Percentiles rank a stretch among this genome's conserved stretches.
Conservation (phyloP, 2,797 vertebrate genomes). For the Hafferia zeledoni region DNA sequence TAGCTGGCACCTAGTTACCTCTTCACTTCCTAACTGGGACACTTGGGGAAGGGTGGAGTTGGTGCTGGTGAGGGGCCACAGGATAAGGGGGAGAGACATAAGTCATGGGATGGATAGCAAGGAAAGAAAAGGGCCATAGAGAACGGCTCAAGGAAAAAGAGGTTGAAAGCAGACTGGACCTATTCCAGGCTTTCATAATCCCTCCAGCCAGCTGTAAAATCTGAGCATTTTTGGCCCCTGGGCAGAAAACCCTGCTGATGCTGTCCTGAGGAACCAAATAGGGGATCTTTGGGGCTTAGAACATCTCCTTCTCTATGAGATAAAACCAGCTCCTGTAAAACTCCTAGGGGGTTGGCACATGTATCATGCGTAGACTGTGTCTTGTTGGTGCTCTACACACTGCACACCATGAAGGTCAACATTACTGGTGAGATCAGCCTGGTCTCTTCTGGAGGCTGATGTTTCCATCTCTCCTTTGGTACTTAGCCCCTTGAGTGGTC, state of each 20-base stretch:
- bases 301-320: background rate
- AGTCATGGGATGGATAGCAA: background rate
- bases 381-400: background rate
- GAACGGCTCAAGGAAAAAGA: background rate
- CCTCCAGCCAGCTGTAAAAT: background rate
- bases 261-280: background rate
- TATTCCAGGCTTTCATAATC: background rate
- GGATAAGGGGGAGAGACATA: background rate
- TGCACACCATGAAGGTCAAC: accelerated
- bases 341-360: background rate
- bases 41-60: background rate
- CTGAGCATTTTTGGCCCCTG: background rate
- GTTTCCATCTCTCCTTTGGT: background rate
- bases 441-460: background rate
- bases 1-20: constrained; percentile 66
- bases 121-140: background rate
- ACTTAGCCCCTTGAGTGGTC: background rate
- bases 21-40: constrained; percentile 46
- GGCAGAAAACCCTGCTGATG: background rate
- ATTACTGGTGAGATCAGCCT: background rate
- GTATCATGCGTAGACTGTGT: accelerated
- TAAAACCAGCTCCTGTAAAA: background rate
- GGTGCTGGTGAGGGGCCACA: background rate
- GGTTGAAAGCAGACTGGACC: background rate
- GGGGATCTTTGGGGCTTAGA: background rate